These are phyloP conservation scores for Sarcophaga carnaria DNA, from an alignment of 2,888 invertebrate genomes.

Conservation along the genomic window DNA sequence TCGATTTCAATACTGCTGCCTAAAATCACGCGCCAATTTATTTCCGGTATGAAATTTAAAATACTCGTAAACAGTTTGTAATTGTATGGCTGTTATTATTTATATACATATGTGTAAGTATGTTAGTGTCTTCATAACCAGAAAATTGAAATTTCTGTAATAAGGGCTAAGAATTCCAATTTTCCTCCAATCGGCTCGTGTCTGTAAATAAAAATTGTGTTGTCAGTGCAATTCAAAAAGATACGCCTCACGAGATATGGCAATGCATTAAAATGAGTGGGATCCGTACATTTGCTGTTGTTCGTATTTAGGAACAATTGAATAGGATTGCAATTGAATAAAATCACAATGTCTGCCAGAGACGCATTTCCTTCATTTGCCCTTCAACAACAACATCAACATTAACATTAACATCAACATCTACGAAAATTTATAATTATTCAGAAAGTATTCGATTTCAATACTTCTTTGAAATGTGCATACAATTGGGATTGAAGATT, in stretches of 20 bases:
- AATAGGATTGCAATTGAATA: conserved; percentile 48
- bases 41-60: conserved; percentile 50
- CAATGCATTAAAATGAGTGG: conserved; percentile 33
- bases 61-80: conserved; percentile 6
- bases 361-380: conserved; percentile 63
- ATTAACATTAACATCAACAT: not conserved
- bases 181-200: not conserved
- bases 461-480: conserved; percentile 46
- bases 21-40: conserved; percentile 58
- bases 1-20: not conserved
- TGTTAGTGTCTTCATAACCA: not conserved
- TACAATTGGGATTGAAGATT: conserved; percentile 5
- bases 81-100: conserved; percentile 2
- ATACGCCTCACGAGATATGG: conserved; percentile 61
- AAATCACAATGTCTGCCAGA: conserved; percentile 64
- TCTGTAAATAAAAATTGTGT: conserved; percentile 6
- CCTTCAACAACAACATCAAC: conserved; percentile 48
- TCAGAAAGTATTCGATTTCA: conserved; percentile 65
- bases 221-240: conserved; percentile 48
- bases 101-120: too few species aligned
- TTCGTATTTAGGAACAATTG: conserved; percentile 50
- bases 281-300: conserved; percentile 24
- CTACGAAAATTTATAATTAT: not conserved
- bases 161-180: not conserved
- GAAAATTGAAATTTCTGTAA: not conserved